These are phyloP conservation scores for Clostera curtula DNA, from an alignment of 2,888 invertebrate species.

Conservation along the genomic window DNA sequence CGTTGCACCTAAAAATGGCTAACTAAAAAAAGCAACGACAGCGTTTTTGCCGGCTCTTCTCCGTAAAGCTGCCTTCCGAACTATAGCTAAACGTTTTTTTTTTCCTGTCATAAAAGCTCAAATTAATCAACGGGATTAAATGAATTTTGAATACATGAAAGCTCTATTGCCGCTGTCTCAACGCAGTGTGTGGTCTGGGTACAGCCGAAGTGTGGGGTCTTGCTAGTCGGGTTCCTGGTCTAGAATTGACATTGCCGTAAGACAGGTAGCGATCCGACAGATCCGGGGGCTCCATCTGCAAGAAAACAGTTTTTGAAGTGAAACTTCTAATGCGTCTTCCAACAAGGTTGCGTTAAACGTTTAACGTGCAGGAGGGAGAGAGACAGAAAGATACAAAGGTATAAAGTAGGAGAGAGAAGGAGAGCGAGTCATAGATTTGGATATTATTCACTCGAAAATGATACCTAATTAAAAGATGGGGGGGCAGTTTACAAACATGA, in stretches of 20 bases:
- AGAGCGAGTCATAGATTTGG: too few relatives aligned
- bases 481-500: too few relatives aligned
- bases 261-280: conserved; percentile 54
- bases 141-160: not conserved
- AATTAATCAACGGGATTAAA: not conserved
- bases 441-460: too few relatives aligned
- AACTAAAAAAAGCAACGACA: too few relatives aligned
- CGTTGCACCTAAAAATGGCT: too few relatives aligned
- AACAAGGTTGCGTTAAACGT: not conserved
- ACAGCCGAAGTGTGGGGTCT: conserved; percentile 60
- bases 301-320: not conserved
- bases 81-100: too few relatives aligned
- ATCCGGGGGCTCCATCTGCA: conserved; percentile 55
- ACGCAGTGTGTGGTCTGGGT: conserved; percentile 63
- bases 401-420: too few relatives aligned
- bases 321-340: not conserved
- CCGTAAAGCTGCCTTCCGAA: too few relatives aligned
- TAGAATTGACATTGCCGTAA: conserved; percentile 33
- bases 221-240: conserved; percentile 34
- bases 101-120: not conserved
- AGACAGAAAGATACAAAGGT: too few relatives aligned
- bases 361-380: too few relatives aligned
- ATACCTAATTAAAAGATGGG: too few relatives aligned
- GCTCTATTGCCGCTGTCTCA: conserved; percentile 42
- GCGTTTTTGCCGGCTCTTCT: too few relatives aligned